Percentiles rank a stretch among this genome's conserved stretches.
phyloP scores from a whole-genome alignment of 2,888 invertebrate species.

The Clitarchus hookeri region DNA sequence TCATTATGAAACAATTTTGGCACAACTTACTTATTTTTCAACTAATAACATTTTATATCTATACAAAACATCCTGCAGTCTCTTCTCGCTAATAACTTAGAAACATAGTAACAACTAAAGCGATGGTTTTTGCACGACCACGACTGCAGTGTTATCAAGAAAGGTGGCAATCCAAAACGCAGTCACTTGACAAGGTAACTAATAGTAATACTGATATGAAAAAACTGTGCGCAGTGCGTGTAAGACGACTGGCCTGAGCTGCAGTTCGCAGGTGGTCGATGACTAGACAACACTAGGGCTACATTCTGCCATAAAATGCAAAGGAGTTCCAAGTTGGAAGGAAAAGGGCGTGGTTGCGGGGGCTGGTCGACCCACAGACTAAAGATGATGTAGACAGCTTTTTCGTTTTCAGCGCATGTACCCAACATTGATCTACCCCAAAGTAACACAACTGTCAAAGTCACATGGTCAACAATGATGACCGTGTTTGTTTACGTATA shows the following conservation, averaged over 20 bases:
- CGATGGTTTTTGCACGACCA: not conserved
- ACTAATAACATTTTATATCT: slow-evolving; percentile 9
- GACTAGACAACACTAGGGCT: not conserved
- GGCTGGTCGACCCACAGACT: no score
- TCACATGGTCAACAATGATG: no score
- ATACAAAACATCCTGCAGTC: slow-evolving; percentile 2
- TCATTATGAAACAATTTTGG: slow-evolving; percentile 14
- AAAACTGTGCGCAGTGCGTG: not conserved
- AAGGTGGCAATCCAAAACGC: not conserved
- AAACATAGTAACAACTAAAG: slow-evolving; percentile 5
- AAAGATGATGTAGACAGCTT: no score
- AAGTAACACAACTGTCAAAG: no score
- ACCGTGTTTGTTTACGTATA: no score
- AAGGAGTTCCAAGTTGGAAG: no score
- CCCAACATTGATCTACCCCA: no score
- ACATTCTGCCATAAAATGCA: no score
- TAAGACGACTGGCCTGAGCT: not conserved
- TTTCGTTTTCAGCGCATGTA: no score
- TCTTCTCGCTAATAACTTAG: not conserved
- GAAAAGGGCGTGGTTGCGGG: no score
- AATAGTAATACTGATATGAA: not conserved
- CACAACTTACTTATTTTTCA: not conserved
- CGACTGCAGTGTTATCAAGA: not conserved
- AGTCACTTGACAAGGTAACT: not conserved
- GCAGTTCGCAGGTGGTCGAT: slow-evolving; percentile 3